A percentile compares a stretch with the other conserved stretches of the same genome.
Evolutionary conservation across 2,113 vertebrate species (phyloP).

Genomic region (Taxidea taxus): DNA sequence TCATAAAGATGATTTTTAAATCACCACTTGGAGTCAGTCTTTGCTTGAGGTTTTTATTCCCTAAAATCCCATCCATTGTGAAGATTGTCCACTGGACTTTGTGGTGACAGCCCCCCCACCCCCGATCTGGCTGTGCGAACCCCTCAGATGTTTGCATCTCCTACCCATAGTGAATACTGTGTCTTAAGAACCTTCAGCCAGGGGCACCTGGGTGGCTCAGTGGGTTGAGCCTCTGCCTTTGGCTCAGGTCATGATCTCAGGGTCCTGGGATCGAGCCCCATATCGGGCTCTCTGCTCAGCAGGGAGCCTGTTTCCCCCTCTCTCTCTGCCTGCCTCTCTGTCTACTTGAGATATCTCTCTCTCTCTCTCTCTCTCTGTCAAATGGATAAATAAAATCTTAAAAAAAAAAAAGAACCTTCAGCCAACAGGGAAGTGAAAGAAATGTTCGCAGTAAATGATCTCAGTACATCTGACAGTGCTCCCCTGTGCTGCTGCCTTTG

Average conservation of each 20-base stretch:
- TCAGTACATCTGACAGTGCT: neutral
- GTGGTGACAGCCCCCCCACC: fast-evolving
- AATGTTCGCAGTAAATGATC: neutral
- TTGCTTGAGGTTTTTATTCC: neutral
- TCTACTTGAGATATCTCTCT: too few relatives aligned
- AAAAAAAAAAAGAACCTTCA: neutral
- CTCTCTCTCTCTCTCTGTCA: too few relatives aligned
- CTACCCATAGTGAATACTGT: neutral
- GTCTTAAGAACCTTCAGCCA: neutral
- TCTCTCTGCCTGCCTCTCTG: too few relatives aligned
- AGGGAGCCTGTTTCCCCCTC: too few relatives aligned
- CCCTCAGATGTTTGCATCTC: neutral
- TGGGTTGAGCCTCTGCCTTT: too few relatives aligned
- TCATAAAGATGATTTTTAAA: neutral
- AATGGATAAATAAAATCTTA: too few relatives aligned
- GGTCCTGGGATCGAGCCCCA: too few relatives aligned
- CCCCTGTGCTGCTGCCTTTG: neutral
- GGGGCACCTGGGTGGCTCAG: too few relatives aligned
- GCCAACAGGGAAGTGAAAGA: neutral
- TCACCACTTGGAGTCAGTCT: neutral
- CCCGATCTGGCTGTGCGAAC: neutral
- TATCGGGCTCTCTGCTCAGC: too few relatives aligned
- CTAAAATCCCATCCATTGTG: neutral
- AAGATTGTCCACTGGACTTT: neutral
- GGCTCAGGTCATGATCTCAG: too few relatives aligned